Base-by-base conservation (phyloP, 2,888 invertebrate genomes). In the Balanococcus diminutus region DNA sequence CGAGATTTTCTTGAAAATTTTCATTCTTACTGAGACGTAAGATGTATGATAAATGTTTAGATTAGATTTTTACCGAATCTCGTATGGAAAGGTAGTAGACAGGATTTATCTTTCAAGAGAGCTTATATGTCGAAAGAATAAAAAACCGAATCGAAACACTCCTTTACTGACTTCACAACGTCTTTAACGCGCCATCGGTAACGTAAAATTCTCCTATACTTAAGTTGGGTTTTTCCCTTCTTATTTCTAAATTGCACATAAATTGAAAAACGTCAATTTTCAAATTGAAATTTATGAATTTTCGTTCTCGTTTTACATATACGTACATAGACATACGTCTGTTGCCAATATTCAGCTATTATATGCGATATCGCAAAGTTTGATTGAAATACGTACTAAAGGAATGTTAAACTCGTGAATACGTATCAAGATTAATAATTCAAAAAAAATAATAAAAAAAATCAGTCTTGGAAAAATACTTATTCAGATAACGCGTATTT, bases 101-200 rank as follows among this genome's bases (percentile, higher is more conserved):
- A 79, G 36, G 32, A 36, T 32, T 79, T 79, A 36, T 79, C 36
- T 36, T 36, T 32, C 75, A 19, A 36, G 32, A 79, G 32, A 79
- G 75, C 75, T 79, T 79, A 67, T 67, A 79, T 36, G 75, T 79
- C 75, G 36, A 79, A 79, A 79, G 75, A 79, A 79, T 79, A 79
- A 79, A 75, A 67, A 79, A 22, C 19, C 75, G 36, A 79, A 79
- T 79, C 28, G 75, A 79, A 79, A 79, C 36, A 79, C 75, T 79
- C 75, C 16, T 72, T 72, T 36, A 75, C 75, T 19, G 31, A 32
- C 75, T 79, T 79, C 75, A n/a, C 25, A 32, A 25, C 72, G 0
- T 25, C 72, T 72, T 72, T 72, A 72, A 31, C 28, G 28, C 75
- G 19, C 36, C 22, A 19, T 36, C 19, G 32, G 72, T 72, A 31